Percentiles rank a stretch among this genome's conserved stretches.
Evolutionary conservation across 2,113 vertebrate species (phyloP).

Genomic region (Mus musculus): DNA sequence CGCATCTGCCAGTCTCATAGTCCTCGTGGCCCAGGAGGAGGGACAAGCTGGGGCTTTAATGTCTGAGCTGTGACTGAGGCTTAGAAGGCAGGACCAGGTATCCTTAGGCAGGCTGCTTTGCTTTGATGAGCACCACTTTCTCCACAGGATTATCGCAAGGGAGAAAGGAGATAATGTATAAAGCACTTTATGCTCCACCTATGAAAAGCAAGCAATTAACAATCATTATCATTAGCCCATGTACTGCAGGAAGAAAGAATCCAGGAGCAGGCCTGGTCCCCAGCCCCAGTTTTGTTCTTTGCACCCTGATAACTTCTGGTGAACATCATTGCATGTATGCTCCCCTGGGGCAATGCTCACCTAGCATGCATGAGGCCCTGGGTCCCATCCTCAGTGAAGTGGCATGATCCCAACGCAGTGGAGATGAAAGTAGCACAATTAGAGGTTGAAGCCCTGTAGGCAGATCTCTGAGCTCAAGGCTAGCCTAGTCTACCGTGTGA

Average conservation of each 20-base stretch:
- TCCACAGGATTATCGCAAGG: neutral
- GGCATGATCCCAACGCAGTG: neutral
- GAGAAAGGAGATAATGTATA: neutral
- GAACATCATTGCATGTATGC: neutral
- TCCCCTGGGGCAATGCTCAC: neutral
- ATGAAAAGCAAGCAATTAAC: conserved; percentile 12
- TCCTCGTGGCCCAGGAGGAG: neutral
- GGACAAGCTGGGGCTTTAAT: neutral
- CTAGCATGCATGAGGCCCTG: neutral
- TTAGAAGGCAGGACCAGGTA: conserved; percentile 9
- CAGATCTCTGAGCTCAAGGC: neutral
- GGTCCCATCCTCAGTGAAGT: neutral
- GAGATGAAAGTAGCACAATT: neutral
- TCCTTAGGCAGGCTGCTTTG: neutral
- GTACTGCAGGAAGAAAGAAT: neutral
- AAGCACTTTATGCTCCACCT: neutral
- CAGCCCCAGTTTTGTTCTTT: neutral
- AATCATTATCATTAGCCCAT: neutral
- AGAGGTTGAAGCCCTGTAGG: neutral
- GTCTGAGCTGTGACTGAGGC: neutral
- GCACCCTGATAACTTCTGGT: neutral
- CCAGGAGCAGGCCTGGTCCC: neutral
- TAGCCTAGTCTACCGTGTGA: neutral
- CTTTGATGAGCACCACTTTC: conserved; percentile 15
- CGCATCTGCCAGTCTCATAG: neutral